Percentiles rank a stretch among this genome's conserved stretches.
These are phyloP conservation scores for Stenopsyche tienmushanensis DNA, from an alignment of 1,140 invertebrate genomes.

Conservation along the genomic window DNA sequence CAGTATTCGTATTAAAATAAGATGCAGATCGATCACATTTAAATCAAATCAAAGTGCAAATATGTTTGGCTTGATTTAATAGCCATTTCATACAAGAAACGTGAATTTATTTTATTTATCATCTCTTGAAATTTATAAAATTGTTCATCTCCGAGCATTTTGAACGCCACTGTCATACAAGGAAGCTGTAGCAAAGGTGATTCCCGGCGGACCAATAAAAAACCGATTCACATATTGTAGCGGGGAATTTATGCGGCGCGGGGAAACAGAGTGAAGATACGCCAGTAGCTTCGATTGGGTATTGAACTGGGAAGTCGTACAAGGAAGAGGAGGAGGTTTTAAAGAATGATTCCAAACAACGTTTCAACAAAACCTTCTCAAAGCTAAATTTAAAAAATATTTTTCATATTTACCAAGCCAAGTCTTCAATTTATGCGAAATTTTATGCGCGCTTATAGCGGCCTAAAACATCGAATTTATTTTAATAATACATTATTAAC, in stretches of 20 bases:
- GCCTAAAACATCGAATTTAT: not conserved
- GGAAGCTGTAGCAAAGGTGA: slow-evolving; percentile 3
- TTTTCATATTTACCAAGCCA: too few species aligned
- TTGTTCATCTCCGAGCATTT: too few species aligned
- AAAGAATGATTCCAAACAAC: not conserved
- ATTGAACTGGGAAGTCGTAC: slow-evolving; percentile 15
- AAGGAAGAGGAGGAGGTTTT: not conserved
- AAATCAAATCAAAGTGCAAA: too few species aligned
- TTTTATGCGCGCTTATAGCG: too few species aligned
- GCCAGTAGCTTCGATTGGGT: slow-evolving; percentile 19
- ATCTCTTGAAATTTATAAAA: too few species aligned
- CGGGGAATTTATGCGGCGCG: slow-evolving; percentile 27
- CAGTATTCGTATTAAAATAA: not conserved
- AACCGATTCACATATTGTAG: slow-evolving; percentile 43
- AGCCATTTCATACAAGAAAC: too few species aligned
- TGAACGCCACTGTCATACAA: not conserved
- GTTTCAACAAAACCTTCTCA: slow-evolving; percentile 4
- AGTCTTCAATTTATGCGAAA: too few species aligned
- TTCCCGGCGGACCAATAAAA: slow-evolving; percentile 37
- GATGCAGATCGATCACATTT: too few species aligned
- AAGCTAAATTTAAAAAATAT: too few species aligned
- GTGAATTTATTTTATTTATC: not conserved
- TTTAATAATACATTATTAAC: not conserved
- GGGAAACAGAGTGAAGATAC: slow-evolving; percentile 30
- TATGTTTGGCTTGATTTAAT: too few species aligned